phyloP scores from a whole-genome alignment of 1,140 invertebrate genomes.

The Subanguina moxae region DNA sequence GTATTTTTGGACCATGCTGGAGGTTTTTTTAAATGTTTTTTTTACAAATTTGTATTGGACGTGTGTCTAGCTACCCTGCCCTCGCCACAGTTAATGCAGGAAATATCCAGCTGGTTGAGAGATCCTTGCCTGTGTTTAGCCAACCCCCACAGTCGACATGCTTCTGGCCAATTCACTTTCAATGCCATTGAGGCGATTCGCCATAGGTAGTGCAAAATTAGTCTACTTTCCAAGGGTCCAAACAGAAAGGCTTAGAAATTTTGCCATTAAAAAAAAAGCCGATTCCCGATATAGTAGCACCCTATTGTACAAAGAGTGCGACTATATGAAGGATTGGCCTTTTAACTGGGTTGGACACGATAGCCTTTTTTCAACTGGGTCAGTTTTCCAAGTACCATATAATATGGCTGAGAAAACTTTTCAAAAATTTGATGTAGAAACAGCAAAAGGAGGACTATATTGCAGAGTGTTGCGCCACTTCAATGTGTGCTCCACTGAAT shows the following conservation, averaged over 20 bases:
- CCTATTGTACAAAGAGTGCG: too few species aligned
- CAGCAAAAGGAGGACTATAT: not conserved
- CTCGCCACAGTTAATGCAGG: slow-evolving; percentile 71
- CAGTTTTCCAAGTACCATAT: slow-evolving; percentile 14
- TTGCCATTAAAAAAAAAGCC: too few species aligned
- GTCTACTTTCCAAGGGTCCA: slow-evolving; percentile 13
- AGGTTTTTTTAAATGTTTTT: too few species aligned
- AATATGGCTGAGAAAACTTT: slow-evolving; percentile 1
- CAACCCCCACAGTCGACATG: slow-evolving; percentile 77
- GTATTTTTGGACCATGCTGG: slow-evolving; percentile 84
- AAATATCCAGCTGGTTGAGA: slow-evolving; percentile 68
- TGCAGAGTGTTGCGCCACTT: slow-evolving; percentile 77
- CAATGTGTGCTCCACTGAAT: slow-evolving; percentile 74
- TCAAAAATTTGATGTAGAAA: slow-evolving; percentile 14
- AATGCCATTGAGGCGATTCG: slow-evolving; percentile 77
- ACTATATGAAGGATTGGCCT: too few species aligned
- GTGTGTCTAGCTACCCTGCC: slow-evolving; percentile 80
- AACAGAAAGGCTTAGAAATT: too few species aligned
- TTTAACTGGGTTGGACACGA: too few species aligned
- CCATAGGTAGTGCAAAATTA: slow-evolving; percentile 65
- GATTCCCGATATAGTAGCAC: too few species aligned
- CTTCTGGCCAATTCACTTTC: slow-evolving; percentile 70
- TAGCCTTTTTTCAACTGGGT: too few species aligned
- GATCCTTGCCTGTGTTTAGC: slow-evolving; percentile 69
- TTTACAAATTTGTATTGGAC: too few species aligned